Percentiles rank a stretch among this genome's conserved stretches.
Evolutionary conservation across 2,113 vertebrate species (phyloP).

Genomic region (Hippopotamus amphibius): DNA sequence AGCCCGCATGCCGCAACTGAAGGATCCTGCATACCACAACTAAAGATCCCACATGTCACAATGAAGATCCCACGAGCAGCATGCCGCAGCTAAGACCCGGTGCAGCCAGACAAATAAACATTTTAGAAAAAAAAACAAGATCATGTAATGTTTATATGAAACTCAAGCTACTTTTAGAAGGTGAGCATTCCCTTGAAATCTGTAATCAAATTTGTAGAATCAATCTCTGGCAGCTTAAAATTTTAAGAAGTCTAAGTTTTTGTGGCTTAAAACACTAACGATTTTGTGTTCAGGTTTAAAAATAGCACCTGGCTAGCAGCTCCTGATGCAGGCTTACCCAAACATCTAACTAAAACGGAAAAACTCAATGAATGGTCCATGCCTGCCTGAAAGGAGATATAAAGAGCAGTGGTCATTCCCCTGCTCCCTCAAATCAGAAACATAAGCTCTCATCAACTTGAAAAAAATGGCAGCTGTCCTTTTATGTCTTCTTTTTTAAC

Average conservation of each 20-base stretch:
- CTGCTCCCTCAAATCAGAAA: neutral
- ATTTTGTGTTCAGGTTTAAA: neutral
- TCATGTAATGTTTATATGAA: constrained; percentile 18
- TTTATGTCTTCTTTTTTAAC: neutral
- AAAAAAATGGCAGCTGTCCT: neutral
- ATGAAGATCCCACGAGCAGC: no score
- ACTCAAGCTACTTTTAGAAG: neutral
- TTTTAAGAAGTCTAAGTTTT: constrained; percentile 4
- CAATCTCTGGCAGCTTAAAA: constrained; percentile 42
- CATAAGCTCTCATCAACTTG: neutral
- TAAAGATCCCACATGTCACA: no score
- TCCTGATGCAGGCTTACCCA: neutral
- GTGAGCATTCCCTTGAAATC: constrained; percentile 7
- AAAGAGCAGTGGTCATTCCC: neutral
- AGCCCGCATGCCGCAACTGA: no score
- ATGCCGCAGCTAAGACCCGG: no score
- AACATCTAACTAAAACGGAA: constrained; percentile 28
- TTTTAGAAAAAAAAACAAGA: neutral
- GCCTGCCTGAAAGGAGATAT: neutral
- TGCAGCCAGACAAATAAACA: no score
- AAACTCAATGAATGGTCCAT: neutral
- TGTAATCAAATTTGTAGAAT: neutral
- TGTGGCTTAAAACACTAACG: neutral
- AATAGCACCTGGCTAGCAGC: neutral
- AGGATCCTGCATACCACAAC: no score